Evolutionary conservation across 2,888 invertebrate genomes (phyloP).

Genomic region (Tinea semifulvella): DNA sequence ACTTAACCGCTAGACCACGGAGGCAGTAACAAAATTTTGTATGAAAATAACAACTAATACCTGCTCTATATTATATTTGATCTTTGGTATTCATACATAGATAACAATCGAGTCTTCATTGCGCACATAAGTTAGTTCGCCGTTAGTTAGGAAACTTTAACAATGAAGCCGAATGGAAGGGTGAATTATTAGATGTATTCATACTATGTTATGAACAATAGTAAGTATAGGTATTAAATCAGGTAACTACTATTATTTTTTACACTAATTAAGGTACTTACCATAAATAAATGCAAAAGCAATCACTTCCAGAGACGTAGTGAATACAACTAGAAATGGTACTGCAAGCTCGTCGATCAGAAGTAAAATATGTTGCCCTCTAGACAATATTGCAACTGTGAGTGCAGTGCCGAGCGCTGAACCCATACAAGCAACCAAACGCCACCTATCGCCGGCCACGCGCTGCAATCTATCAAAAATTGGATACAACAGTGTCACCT

Average conservation of each 20-base stretch:
- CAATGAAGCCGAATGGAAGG: too few species aligned
- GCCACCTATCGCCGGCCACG: conserved; percentile 48
- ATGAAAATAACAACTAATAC: too few species aligned
- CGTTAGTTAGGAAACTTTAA: too few species aligned
- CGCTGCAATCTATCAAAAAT: conserved; percentile 51
- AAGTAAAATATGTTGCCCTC: conserved; percentile 39
- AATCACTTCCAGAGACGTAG: conserved; percentile 43
- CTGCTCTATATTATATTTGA: too few species aligned
- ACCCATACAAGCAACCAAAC: conserved; percentile 43
- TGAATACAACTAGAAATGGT: conserved; percentile 44
- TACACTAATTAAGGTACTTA: conserved; percentile 23
- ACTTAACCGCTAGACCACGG: too few species aligned
- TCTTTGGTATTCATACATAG: background rate
- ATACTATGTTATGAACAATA: too few species aligned
- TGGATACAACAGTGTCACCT: conserved; percentile 52
- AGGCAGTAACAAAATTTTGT: too few species aligned
- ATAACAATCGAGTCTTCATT: conserved; percentile 2
- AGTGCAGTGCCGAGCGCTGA: conserved; percentile 51
- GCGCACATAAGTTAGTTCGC: background rate
- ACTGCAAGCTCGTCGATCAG: conserved; percentile 46
- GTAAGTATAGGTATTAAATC: too few species aligned
- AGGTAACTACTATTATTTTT: too few species aligned
- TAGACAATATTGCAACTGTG: conserved; percentile 43
- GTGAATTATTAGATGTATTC: too few species aligned
- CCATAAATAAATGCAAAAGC: conserved; percentile 59